Conservation (phyloP, 2,797 vertebrate species). For the Phalanger gymnotis region DNA sequence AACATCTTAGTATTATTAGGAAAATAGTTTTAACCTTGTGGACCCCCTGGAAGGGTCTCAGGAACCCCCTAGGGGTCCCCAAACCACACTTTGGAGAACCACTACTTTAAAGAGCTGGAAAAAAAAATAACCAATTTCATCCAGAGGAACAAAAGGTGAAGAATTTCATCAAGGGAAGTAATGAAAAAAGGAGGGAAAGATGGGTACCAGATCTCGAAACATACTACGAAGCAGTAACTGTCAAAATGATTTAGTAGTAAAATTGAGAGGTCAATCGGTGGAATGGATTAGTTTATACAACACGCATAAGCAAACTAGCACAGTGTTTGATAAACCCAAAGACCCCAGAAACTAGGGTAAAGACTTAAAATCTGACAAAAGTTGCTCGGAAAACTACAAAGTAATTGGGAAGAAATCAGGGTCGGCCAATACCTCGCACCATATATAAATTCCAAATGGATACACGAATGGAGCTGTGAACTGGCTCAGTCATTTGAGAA, state of each 20-base stretch:
- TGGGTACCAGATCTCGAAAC: background rate
- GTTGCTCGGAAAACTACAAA: background rate
- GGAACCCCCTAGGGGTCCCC: too few relatives aligned
- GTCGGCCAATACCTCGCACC: background rate
- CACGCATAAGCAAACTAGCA: background rate
- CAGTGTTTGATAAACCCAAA: background rate
- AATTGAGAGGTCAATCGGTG: background rate
- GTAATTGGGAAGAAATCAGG: background rate
- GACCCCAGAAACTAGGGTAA: background rate
- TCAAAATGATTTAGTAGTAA: background rate
- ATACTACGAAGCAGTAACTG: background rate
- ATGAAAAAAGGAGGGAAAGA: background rate
- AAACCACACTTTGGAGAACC: too few relatives aligned
- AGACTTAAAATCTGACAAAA: background rate
- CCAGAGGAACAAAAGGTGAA: background rate
- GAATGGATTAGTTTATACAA: background rate
- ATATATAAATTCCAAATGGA: too few relatives aligned
- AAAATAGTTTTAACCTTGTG: too few relatives aligned
- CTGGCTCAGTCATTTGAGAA: too few relatives aligned
- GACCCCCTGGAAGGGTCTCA: too few relatives aligned
- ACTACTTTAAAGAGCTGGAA: too few relatives aligned
- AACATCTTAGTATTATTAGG: too few relatives aligned
- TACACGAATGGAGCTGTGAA: too few relatives aligned
- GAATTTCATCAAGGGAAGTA: background rate
- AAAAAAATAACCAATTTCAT: too few relatives aligned